Evolutionary conservation across 2,888 invertebrate genomes (phyloP).

Genomic region (Crioceris asparagi): DNA sequence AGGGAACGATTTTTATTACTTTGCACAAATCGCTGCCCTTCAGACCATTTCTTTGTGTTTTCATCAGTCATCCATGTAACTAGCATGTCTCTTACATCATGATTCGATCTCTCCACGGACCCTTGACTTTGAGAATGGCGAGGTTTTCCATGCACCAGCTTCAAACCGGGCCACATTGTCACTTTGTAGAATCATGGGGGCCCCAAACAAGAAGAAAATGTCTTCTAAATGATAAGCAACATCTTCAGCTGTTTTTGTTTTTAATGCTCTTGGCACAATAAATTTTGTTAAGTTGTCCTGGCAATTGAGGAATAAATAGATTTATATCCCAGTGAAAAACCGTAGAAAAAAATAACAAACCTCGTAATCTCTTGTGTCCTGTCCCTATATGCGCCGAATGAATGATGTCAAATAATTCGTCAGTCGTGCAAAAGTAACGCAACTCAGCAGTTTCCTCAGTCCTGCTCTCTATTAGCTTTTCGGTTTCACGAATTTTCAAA

Average conservation of each 20-base stretch:
- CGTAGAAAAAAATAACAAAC: not conserved
- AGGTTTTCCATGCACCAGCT: constrained; percentile 7
- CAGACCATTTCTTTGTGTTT: too few relatives aligned
- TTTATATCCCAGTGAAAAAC: too few relatives aligned
- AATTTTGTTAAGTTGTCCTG: constrained; percentile 33
- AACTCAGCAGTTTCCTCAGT: too few relatives aligned
- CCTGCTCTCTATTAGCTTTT: too few relatives aligned
- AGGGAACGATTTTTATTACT: constrained; percentile 11
- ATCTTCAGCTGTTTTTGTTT: constrained; percentile 27
- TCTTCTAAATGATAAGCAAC: constrained; percentile 26
- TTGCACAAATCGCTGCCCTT: too few relatives aligned
- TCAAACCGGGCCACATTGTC: constrained; percentile 6
- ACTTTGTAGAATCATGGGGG: constrained; percentile 5
- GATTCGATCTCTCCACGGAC: constrained; percentile 4
- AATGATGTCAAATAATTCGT: not conserved
- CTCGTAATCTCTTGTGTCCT: not conserved
- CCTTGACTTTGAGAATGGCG: too few relatives aligned
- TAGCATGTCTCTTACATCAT: constrained; percentile 1
- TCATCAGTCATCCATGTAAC: constrained; percentile 9
- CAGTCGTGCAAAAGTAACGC: not conserved
- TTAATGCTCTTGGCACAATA: constrained; percentile 25
- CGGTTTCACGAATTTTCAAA: too few relatives aligned
- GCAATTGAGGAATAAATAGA: constrained; percentile 30
- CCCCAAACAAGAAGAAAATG: constrained; percentile 14
- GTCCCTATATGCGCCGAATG: not conserved